phyloP scores from a whole-genome alignment of 2,797 vertebrate genomes.

The Erithacus rubecula region DNA sequence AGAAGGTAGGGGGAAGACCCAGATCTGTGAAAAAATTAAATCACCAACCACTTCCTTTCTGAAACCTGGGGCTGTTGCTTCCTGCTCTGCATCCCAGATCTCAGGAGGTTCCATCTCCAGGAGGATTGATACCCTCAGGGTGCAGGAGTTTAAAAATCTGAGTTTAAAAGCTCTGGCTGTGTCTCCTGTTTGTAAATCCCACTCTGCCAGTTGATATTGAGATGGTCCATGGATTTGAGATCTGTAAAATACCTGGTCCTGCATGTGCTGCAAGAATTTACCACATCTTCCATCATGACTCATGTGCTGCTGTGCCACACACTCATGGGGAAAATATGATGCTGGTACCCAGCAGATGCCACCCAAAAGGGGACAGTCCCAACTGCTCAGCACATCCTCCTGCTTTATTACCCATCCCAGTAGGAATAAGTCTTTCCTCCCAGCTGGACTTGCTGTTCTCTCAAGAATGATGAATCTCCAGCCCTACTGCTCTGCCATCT shows the following conservation, averaged over 20 bases:
- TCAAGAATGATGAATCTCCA: neutral
- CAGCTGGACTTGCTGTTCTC: neutral
- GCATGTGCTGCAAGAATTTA: neutral
- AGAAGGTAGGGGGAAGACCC: neutral
- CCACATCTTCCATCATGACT: neutral
- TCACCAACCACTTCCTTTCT: neutral
- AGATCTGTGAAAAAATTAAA: neutral
- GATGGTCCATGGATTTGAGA: neutral
- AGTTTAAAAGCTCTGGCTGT: fast-evolving
- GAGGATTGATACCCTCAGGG: neutral
- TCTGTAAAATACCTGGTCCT: neutral
- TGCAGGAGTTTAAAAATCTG: fast-evolving
- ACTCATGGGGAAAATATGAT: neutral
- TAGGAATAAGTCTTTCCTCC: neutral
- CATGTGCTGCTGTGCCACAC: neutral
- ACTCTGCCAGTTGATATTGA: neutral
- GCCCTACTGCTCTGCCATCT: neutral
- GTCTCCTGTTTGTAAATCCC: neutral
- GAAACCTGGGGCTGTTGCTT: neutral
- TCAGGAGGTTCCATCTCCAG: neutral
- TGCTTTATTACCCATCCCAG: neutral
- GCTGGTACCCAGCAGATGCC: neutral
- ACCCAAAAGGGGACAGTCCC: neutral
- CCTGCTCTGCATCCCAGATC: neutral
- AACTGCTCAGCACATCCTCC: neutral